Evolutionary conservation across 2,113 vertebrate genomes (phyloP), one percentile per base, ranked within the genome.

Genomic region (Lycaon pictus): DNA sequence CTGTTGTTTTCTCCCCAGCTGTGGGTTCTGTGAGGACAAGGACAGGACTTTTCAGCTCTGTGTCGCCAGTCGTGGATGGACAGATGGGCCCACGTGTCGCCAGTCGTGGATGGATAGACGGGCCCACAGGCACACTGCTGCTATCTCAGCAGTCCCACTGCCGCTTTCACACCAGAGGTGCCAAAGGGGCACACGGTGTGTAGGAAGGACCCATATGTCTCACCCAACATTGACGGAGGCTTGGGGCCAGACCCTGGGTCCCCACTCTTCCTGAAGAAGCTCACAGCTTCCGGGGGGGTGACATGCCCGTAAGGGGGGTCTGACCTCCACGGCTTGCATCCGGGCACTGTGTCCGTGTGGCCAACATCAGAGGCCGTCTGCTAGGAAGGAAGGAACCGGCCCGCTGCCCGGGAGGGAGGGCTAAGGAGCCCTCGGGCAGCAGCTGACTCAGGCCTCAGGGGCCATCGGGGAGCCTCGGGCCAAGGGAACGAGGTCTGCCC

Each of bases 291-390:
- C 0, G 7, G 25, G 22, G 53, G 11, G 11, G 37, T 48, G 37
- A 67, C 51, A 11, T 32, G 77, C 11, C 84, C 29, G 1, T 1
- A 62, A 71, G 51, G 23, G 29, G 20, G 3, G 7, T 62, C 93
- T 58, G 23, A 27, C 51, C 22, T 22, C 11, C 22, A 0, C 0
- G 7, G 3, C 80, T 23, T 0, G 0, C 63, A 43, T 35, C 81
- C 77, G n/a, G 72, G 53, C 86, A 10, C 20, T 0, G 6, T 29
- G 79, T 29, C 43, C 71, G 0, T 6, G 15, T 19, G 22, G 55
- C 6, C 1, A 5, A 12, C n/a, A 3, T n/a, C 4, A 12, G 35
- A 74, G 7, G 35, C 3, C 20, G 27, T 16, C 82, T 48, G 25
- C 74, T 53, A 27, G 43, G 60, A 67, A 77, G 43, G 74, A 51